Evolutionary conservation across 37 sponge, comb jelly and placozoan species (phyloP), one percentile per base, ranked within the genome.

Genomic region (Amphimedon queenslandica): DNA sequence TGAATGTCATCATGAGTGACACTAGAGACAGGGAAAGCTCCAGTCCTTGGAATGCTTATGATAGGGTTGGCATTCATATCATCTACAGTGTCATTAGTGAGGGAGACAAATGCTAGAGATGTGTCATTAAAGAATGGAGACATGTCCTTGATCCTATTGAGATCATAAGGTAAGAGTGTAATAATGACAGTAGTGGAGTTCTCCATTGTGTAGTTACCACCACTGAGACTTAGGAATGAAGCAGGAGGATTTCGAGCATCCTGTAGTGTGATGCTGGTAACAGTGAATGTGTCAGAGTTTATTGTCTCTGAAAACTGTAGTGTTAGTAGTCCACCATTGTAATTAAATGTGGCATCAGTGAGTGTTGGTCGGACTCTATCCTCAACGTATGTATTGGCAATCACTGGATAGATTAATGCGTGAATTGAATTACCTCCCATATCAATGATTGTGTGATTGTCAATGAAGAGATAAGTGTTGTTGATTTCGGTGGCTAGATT

Each of bases 1-100:
- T 23, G 32, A 29, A 58, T 58, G 38, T 32, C 38, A 58, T 93
- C 93, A 21, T 11, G 23, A 31, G 76, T 78, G 41, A 80, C 35
- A 23, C 47, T 31, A 29, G 32, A 0, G 20, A 89, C 68, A 38
- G 5, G 64, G 3, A 80, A 56, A 6, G 83, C 77, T 8, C 2
- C 36, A 16, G 37, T 30, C 4, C 55, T 2, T n/a, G 80, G 38
- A 41, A 72, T 64, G 3, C 72, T 40, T 42, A 18, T 42, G 16
- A 90, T 37, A 1, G 40, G 38, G 71, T 95, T 95, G 18, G 82
- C 88, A 78, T 72, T 95, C 92, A 87, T 95, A 42, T 95, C 96
- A 18, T 35, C 40, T 24, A 93, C 71, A 29, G 83, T 78, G 10
- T 41, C 30, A 51, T 77, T 78, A 24, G 71, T 58, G 51, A 86